Percentiles rank a stretch among this genome's conserved stretches.
phyloP scores from a whole-genome alignment of 2,888 invertebrate species.

The Heliothis peltigera region DNA sequence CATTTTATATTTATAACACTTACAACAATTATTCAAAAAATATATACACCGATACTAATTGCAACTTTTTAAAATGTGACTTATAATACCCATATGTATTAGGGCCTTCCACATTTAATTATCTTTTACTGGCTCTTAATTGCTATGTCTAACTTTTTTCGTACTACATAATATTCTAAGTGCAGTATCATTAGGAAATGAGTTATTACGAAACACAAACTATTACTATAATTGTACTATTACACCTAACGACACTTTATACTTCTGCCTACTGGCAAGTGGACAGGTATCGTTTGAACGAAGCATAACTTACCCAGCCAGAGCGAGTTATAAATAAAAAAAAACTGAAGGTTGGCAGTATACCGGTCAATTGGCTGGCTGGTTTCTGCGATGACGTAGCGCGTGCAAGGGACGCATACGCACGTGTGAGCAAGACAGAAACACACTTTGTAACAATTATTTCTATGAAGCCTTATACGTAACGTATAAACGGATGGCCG shows the following conservation, averaged over 20 bases:
- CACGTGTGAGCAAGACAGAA: constrained; percentile 68
- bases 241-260: constrained; percentile 4
- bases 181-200: too few species aligned
- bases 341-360: constrained; percentile 90
- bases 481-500: constrained; percentile 84
- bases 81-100: too few species aligned
- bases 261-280: constrained; percentile 17
- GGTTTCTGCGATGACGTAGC: constrained; percentile 89
- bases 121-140: too few species aligned
- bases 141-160: too few species aligned
- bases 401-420: constrained; percentile 71
- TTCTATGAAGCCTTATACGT: constrained; percentile 87
- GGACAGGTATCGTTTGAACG: constrained; percentile 64
- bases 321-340: constrained; percentile 89
- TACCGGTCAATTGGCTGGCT: constrained; percentile 90
- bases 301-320: constrained; percentile 86
- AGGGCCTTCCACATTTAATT: too few species aligned
- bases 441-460: constrained; percentile 80
- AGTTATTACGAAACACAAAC: too few species aligned
- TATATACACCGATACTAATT: too few species aligned
- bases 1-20: too few species aligned
- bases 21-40: too few species aligned
- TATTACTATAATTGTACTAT: too few species aligned
- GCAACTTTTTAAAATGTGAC: too few species aligned
- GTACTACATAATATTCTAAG: too few species aligned